Base-by-base conservation (phyloP, 1,140 invertebrate species). In the Drosophila nigromelanica region DNA sequence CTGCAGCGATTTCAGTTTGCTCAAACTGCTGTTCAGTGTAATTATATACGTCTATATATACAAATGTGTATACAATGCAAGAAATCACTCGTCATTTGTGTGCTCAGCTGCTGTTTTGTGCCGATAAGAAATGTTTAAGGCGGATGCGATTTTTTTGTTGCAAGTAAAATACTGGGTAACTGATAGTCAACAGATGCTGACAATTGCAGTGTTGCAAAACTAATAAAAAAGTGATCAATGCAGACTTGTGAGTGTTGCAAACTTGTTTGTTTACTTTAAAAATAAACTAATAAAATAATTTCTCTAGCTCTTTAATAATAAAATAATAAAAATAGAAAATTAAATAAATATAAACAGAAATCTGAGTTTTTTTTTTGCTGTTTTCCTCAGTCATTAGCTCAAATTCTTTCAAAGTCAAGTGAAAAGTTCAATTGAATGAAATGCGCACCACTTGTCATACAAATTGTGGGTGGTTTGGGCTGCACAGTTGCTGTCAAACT, bases 381-480 rank as follows among this genome's bases (percentile, higher is more conserved):
- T 4, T 58, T 12, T 27, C 7, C 27, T 56, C 10, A n/a, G n/a
- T 43, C 24, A 42, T 8, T 14, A 18, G 48, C 43, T 67, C 43
- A 30, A 39, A 30, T 24, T 24, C 21, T 24, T 24, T 24, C 48
- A 61, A 64, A 69, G 75, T 76, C 72, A 82, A 87, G 64, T 86
- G 67, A 73, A 66, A 73, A 82, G 78, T 82, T 86, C 83, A 86
- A 86, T 78, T 82, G 37, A 60, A 51, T 39, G 33, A 69, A 74
- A 62, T 50, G 48, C 30, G 56, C 33, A 39, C 33, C 35, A 30
- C 47, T 56, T 15, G 51, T 12, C 21, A 40, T 8, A 64, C 71
- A 74, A 40, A 69, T 64, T 68, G 59, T 66, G 62, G 52, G 64
- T 69, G 64, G 51, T 2, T 42, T 54, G 39, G 35, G 7, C 15